Conservation (phyloP, 2,797 vertebrate species). For the Lophotriccus pileatus region DNA sequence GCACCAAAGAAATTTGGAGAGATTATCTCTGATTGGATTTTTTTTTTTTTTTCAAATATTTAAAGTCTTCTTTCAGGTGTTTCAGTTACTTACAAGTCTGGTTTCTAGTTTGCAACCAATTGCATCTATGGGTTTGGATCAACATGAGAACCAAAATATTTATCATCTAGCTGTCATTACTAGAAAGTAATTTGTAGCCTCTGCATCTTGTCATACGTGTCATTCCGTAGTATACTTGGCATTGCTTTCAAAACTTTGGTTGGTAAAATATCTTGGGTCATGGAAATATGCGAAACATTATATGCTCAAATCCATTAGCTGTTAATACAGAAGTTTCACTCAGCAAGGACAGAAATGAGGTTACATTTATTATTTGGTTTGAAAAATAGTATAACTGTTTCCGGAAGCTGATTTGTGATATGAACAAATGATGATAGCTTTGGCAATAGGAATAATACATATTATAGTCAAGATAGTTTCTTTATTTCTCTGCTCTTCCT, state of each 20-base stretch:
- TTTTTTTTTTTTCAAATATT: neutral
- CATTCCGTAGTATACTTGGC: fast-evolving
- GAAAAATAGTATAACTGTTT: neutral
- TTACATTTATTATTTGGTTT: neutral
- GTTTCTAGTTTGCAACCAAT: neutral
- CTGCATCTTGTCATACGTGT: neutral
- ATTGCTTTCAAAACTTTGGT: neutral
- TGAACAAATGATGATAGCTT: neutral
- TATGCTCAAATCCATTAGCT: neutral
- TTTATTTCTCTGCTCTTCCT: neutral
- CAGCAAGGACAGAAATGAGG: neutral
- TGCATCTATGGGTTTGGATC: neutral
- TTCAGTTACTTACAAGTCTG: neutral
- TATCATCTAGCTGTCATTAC: neutral
- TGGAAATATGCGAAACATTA: neutral
- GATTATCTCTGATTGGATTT: neutral
- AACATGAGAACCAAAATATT: neutral
- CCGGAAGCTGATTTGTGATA: neutral
- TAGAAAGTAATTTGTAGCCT: neutral
- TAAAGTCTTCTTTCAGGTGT: neutral
- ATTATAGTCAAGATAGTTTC: neutral
- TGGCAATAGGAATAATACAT: neutral
- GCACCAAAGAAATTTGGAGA: neutral
- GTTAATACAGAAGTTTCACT: neutral
- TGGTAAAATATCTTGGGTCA: neutral